Percentiles rank a stretch among this genome's conserved stretches.
Conservation (phyloP, 2,888 invertebrate genomes). For the Drosophila rellima region DNA sequence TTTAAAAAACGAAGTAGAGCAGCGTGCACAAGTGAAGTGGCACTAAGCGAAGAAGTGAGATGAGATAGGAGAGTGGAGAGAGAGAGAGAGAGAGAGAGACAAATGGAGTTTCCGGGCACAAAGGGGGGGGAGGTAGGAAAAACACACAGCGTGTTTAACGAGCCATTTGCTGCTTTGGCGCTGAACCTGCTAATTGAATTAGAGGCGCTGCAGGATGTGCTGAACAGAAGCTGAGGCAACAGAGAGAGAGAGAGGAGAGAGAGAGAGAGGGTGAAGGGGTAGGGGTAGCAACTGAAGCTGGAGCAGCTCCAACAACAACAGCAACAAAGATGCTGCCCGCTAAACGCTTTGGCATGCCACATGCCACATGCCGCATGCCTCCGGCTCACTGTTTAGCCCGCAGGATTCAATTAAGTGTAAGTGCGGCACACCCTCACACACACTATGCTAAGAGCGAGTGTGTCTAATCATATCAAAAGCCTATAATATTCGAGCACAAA, state of each 20-base stretch:
- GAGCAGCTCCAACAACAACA: slow-evolving; percentile 20
- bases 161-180: slow-evolving; percentile 81
- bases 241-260: slow-evolving; percentile 4
- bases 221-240: slow-evolving; percentile 21
- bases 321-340: slow-evolving; percentile 54
- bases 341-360: slow-evolving; percentile 76
- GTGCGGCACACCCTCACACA: slow-evolving; percentile 46
- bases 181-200: slow-evolving; percentile 82
- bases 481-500: slow-evolving; percentile 50
- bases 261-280: slow-evolving; percentile 9
- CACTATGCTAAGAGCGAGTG: not conserved
- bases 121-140: slow-evolving; percentile 9
- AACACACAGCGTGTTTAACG: slow-evolving; percentile 77
- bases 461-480: slow-evolving; percentile 46
- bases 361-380: slow-evolving; percentile 51
- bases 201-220: slow-evolving; percentile 67
- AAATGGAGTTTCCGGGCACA: not conserved
- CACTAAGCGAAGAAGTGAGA: slow-evolving; percentile 36
- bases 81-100: not conserved
- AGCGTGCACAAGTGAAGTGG: slow-evolving; percentile 62
- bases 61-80: not conserved
- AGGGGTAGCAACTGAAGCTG: not conserved
- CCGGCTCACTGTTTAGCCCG: slow-evolving; percentile 66
- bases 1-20: slow-evolving; percentile 53
- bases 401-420: slow-evolving; percentile 81